Evolutionary conservation across 2,888 invertebrate species (phyloP).

Genomic region (Lepidocyrtinus sp.): DNA sequence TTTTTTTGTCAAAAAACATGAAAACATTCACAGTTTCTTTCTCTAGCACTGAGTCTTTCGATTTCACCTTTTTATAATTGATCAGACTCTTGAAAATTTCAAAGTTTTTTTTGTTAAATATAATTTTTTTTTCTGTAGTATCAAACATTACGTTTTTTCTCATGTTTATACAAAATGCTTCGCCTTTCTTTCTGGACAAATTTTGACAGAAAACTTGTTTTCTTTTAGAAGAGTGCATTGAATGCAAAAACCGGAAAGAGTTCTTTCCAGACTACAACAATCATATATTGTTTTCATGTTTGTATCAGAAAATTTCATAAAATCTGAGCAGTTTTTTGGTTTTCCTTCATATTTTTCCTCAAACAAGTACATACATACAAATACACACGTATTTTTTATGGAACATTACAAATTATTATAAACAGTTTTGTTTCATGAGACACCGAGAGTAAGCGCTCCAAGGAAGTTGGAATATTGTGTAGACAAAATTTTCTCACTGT

Average conservation of each 20-base stretch:
- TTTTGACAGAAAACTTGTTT: slow-evolving; percentile 25
- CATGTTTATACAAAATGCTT: slow-evolving; percentile 13
- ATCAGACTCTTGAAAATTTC: slow-evolving; percentile 58
- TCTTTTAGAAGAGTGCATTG: slow-evolving; percentile 26
- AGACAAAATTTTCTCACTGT: neutral
- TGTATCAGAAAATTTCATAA: slow-evolving; percentile 44
- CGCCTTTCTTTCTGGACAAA: slow-evolving; percentile 31
- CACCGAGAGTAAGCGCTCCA: slow-evolving; percentile 42
- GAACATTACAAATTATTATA: too few relatives aligned
- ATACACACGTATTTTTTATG: neutral
- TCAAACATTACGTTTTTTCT: slow-evolving; percentile 30
- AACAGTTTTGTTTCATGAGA: slow-evolving; percentile 23
- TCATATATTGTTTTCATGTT: slow-evolving; percentile 39
- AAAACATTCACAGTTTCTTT: slow-evolving; percentile 46
- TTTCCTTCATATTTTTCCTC: slow-evolving; percentile 23
- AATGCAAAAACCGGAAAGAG: slow-evolving; percentile 29
- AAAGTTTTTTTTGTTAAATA: slow-evolving; percentile 36
- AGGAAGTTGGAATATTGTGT: slow-evolving; percentile 14
- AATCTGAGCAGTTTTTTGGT: slow-evolving; percentile 48
- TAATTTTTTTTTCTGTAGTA: slow-evolving; percentile 23
- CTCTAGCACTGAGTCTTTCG: slow-evolving; percentile 56
- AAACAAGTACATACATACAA: slow-evolving; percentile 1
- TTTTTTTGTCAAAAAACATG: slow-evolving; percentile 22
- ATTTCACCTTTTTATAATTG: slow-evolving; percentile 26
- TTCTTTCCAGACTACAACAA: slow-evolving; percentile 27